phyloP scores from a whole-genome alignment of 2,888 invertebrate species.

The Mesopsocus fuscifrons region DNA sequence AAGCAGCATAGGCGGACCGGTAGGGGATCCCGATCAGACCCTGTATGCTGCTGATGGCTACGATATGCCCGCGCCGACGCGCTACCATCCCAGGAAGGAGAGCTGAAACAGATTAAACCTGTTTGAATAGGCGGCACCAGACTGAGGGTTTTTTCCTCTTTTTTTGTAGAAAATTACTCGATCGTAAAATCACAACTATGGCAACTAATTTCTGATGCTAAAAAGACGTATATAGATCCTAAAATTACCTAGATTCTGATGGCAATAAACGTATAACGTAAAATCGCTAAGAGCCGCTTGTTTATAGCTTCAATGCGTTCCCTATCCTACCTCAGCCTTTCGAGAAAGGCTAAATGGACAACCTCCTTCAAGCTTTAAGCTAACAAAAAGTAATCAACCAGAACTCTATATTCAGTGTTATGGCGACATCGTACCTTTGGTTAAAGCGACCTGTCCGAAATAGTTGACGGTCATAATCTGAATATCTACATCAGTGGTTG shows the following conservation, averaged over 20 bases:
- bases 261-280: constrained; percentile 1
- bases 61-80: constrained; percentile 55
- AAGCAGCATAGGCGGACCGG: constrained; percentile 72
- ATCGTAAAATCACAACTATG: too few relatives aligned
- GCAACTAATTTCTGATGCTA: too few relatives aligned
- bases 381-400: too few relatives aligned
- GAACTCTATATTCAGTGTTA: too few relatives aligned
- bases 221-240: constrained; percentile 1
- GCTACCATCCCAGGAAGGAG: constrained; percentile 65
- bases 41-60: constrained; percentile 83
- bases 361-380: too few relatives aligned
- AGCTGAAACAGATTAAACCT: constrained; percentile 37
- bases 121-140: too few relatives aligned
- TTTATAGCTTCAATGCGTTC: too few relatives aligned
- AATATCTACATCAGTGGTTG: constrained; percentile 61
- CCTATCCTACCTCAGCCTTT: too few relatives aligned
- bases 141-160: not conserved
- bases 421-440: constrained; percentile 68
- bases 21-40: constrained; percentile 80
- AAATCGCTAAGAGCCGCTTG: too few relatives aligned
- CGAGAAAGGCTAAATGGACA: too few relatives aligned
- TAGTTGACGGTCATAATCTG: constrained; percentile 88
- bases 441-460: constrained; percentile 78
- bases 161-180: not conserved
- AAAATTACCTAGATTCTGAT: constrained; percentile 9